Base-by-base conservation (phyloP, 2,888 invertebrate genomes). In the Chloroclysta siterata region DNA sequence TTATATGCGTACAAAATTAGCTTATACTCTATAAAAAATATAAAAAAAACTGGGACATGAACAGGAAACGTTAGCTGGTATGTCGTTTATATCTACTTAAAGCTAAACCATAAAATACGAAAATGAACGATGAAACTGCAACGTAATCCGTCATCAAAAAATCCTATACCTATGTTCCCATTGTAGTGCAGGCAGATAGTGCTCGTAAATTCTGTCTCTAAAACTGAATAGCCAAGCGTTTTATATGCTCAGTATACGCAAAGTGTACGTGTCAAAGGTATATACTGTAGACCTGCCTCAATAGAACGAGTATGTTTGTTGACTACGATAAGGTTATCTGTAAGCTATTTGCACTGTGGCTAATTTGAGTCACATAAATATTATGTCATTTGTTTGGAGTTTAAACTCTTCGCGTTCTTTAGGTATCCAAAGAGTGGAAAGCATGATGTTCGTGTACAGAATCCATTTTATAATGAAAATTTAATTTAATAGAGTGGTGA, bases 241-340 rank as follows among this genome's bases (percentile, higher is more conserved):
- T 44, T 42, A 44, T 28, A 42, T 29, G 42, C 28, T 44, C 28
- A 13, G 41, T 39, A 7, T 42, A 42, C 14, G 42, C 22, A 22
- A 41, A 53, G n/a, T 42, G 42, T 42, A 53, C 42, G 8, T 29
- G 53, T 14, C 29, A 44, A 44, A 44, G 15, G 15, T 44, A 15
- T 44, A 8, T 8, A 13, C n/a, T 42, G 33, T 42, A 33, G 33
- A 46, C 54, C 44, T 54, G 33, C 54, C 44, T 46, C 44, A 54
- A 54, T 54, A 28, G 11, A 53, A 53, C 28, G 42, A 53, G 42
- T 7, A 17, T 14, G 28, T 42, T 53, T 53, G 53, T 53, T 53
- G 53, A 42, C 42, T 53, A 41, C n/a, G 42, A 44, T 44, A 53
- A 53, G 44, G 53, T 44, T 53, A n/a, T 28, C 6, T 39, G 11